phyloP scores from a whole-genome alignment of 2,113 vertebrate genomes.

The Galeopterus variegatus region DNA sequence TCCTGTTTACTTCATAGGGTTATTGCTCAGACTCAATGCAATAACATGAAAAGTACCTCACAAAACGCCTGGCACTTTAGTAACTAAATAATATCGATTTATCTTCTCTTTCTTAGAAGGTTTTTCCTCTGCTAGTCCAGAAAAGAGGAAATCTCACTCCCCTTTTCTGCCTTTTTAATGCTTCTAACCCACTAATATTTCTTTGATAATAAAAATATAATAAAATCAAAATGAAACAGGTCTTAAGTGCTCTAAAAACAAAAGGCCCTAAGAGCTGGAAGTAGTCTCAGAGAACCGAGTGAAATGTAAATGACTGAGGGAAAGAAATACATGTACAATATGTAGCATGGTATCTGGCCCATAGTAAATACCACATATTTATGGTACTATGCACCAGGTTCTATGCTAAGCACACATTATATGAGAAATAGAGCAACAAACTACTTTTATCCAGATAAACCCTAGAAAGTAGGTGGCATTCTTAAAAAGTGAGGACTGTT shows the following conservation, averaged over 20 bases:
- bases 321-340: neutral
- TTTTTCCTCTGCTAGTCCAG: neutral
- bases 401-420: neutral
- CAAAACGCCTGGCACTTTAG: neutral
- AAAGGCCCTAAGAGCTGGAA: neutral
- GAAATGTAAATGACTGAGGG: neutral
- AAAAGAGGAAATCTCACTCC: conserved; percentile 32
- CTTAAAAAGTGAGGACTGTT: neutral
- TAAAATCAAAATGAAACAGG: conserved; percentile 30
- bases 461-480: neutral
- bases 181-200: neutral
- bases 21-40: neutral
- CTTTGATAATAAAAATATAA: conserved; percentile 38
- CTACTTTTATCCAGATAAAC: neutral
- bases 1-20: neutral
- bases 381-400: neutral
- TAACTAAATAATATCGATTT: neutral
- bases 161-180: conserved; percentile 5
- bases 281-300: neutral
- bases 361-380: neutral
- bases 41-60: neutral
- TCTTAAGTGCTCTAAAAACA: conserved; percentile 59
- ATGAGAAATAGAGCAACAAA: neutral
- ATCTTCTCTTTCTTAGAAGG: neutral
- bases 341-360: neutral